phyloP scores from a whole-genome alignment of 2,113 vertebrate genomes.

The Microcebus ravelobensis region DNA sequence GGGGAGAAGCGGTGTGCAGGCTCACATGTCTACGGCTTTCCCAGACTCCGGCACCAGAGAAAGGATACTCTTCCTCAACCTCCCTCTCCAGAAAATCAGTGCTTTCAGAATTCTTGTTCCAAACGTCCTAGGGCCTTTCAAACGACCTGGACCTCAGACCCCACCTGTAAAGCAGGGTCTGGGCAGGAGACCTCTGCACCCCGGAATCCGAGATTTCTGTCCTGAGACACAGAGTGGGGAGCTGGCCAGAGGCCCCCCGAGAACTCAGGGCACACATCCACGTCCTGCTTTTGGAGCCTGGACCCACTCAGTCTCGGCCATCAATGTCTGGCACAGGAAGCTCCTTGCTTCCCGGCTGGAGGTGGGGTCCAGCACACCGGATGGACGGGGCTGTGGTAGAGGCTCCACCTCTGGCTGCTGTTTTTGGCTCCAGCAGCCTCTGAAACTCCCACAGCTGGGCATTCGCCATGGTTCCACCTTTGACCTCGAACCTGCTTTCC shows the following conservation, averaged over 20 bases:
- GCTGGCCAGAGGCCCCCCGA: neutral
- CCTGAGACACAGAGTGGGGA: neutral
- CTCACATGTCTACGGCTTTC: neutral
- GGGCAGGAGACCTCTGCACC: neutral
- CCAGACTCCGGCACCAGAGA: neutral
- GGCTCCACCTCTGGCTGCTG: neutral
- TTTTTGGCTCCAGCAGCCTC: neutral
- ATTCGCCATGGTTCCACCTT: neutral
- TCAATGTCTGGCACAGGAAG: neutral
- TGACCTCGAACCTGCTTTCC: neutral
- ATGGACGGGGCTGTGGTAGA: neutral
- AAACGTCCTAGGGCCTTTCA: neutral
- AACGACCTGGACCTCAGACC: neutral
- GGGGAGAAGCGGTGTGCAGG: too few relatives aligned
- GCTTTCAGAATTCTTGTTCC: neutral
- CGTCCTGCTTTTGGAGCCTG: neutral
- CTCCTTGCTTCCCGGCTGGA: neutral
- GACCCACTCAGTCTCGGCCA: fast-evolving
- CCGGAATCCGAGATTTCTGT: neutral
- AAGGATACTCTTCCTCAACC: neutral
- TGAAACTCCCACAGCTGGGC: neutral
- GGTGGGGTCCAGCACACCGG: neutral
- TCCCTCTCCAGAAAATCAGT: neutral
- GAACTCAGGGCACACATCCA: neutral
- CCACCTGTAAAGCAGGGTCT: neutral